Evolutionary conservation across 2,797 vertebrate genomes (phyloP).

Genomic region (Myotis planiceps): DNA sequence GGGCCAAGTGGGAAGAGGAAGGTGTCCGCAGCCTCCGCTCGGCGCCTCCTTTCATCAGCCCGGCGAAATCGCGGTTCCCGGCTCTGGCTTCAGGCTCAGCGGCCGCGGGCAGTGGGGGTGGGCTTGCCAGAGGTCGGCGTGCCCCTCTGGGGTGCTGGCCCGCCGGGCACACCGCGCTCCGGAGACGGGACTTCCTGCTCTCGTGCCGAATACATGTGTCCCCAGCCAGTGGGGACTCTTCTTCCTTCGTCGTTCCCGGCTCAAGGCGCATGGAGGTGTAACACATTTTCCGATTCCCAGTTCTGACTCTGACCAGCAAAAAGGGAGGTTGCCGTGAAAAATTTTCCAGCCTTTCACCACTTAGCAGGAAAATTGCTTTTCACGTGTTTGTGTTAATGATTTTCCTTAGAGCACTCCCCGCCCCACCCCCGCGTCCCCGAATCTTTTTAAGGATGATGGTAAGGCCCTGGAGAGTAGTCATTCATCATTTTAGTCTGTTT

Average conservation of each 20-base stretch:
- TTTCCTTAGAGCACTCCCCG: background rate
- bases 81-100: constrained; percentile 41
- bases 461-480: background rate
- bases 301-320: background rate
- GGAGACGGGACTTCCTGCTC: constrained; percentile 72
- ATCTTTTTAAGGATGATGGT: background rate
- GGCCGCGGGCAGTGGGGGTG: background rate
- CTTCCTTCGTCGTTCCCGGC: constrained; percentile 62
- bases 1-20: background rate
- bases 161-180: background rate
- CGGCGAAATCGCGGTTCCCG: background rate
- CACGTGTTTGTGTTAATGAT: background rate
- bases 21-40: constrained; percentile 16
- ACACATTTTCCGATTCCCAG: constrained; percentile 31
- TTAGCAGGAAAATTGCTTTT: constrained; percentile 41
- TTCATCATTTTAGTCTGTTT: constrained; percentile 10
- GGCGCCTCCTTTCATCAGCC: background rate
- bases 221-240: constrained; percentile 52
- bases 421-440: fast-evolving
- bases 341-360: constrained; percentile 38
- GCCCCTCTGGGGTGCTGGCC: background rate
- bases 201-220: constrained; percentile 68
- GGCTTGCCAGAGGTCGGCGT: background rate
- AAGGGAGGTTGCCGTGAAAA: background rate
- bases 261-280: constrained; percentile 70